These are phyloP conservation scores for Petrosia ficiformis DNA, from an alignment of 37 sponge, comb jelly and placozoan species.

Conservation along the genomic window DNA sequence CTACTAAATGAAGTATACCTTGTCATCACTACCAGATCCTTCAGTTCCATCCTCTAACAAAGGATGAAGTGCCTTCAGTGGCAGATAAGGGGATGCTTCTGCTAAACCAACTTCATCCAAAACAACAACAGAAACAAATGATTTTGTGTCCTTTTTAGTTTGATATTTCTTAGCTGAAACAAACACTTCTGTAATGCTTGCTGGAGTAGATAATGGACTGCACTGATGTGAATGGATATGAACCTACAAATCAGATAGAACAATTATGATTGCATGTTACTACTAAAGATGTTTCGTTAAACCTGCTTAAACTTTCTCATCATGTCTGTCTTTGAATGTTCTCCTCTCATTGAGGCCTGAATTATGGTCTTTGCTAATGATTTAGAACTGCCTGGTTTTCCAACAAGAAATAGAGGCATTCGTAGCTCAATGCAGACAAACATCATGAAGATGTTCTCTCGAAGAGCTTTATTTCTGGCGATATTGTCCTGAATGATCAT, in stretches of 20 bases:
- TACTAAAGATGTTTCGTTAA: too few species aligned
- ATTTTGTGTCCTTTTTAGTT: constrained; percentile 9
- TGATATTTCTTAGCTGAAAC: constrained; percentile 32
- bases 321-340: constrained; percentile 13
- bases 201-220: constrained; percentile 62
- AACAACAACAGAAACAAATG: constrained; percentile 66
- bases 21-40: constrained; percentile 31
- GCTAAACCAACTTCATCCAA: constrained; percentile 88
- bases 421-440: constrained; percentile 66
- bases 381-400: constrained; percentile 81
- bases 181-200: constrained; percentile 50
- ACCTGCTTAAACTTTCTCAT: constrained; percentile 25
- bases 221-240: constrained; percentile 68
- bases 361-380: constrained; percentile 70
- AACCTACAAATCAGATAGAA: constrained; percentile 3
- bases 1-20: background rate
- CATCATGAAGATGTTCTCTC: constrained; percentile 83
- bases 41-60: constrained; percentile 79
- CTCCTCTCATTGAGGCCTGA: constrained; percentile 49
- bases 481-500: constrained; percentile 59
- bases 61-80: constrained; percentile 82
- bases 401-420: constrained; percentile 76
- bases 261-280: too few species aligned
- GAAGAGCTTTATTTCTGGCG: constrained; percentile 59
- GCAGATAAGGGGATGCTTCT: constrained; percentile 78